Conservation (phyloP, 2,888 invertebrate genomes). For the Tetrapedia diversipes region DNA sequence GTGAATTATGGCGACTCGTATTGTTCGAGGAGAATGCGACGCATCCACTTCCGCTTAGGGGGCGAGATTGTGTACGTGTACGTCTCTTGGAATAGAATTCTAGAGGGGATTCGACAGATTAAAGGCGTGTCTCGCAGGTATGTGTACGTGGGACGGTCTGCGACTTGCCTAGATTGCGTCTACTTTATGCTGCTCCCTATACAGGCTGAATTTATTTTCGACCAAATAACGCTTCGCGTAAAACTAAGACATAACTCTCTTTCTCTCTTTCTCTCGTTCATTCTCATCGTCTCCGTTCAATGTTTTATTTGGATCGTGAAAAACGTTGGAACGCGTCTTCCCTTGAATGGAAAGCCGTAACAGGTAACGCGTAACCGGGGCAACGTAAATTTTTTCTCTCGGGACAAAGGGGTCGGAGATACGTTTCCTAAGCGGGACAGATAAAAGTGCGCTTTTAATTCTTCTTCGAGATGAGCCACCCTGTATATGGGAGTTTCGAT, state of each 20-base stretch:
- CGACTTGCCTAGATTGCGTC: neutral
- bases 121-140: conserved; percentile 29
- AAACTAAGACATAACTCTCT: too few species aligned
- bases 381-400: too few species aligned
- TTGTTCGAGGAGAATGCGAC: conserved; percentile 45
- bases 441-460: neutral
- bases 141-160: conserved; percentile 2
- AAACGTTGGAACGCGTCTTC: too few species aligned
- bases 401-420: too few species aligned
- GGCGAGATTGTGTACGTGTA: conserved; percentile 38
- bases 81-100: conserved; percentile 42
- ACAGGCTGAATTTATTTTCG: conserved; percentile 1
- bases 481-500: neutral
- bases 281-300: too few species aligned
- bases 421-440: neutral
- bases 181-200: neutral
- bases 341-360: too few species aligned
- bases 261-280: too few species aligned
- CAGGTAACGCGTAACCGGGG: too few species aligned
- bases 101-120: conserved; percentile 41
- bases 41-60: conserved; percentile 32
- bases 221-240: neutral
- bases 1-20: conserved; percentile 54
- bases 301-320: too few species aligned
- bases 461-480: neutral